Percentiles rank a stretch among this genome's conserved stretches.
These are phyloP conservation scores for Flexamia atlantica DNA, from an alignment of 2,888 invertebrate species.

Conservation along the genomic window DNA sequence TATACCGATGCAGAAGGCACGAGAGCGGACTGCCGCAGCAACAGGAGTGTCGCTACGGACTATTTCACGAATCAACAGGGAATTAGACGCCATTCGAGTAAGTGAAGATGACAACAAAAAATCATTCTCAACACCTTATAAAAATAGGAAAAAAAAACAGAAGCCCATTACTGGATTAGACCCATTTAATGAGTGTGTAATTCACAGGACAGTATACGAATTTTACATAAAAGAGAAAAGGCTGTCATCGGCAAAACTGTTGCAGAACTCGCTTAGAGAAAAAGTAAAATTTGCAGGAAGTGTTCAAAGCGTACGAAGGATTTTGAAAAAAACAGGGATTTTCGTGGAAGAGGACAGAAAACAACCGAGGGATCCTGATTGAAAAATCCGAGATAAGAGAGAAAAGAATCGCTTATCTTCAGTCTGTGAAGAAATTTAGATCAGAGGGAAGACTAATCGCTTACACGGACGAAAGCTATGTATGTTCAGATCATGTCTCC, in stretches of 20 bases:
- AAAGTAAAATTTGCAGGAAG: too few relatives aligned
- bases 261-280: not conserved
- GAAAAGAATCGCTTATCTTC: conserved; percentile 9
- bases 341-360: too few relatives aligned
- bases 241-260: conserved; percentile 36
- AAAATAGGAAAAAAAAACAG: conserved; percentile 29
- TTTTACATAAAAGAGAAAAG: conserved; percentile 53
- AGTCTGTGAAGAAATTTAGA: conserved; percentile 17
- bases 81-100: conserved; percentile 15
- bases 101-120: conserved; percentile 50
- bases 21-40: conserved; percentile 43
- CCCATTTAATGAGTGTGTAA: conserved; percentile 53
- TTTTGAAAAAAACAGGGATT: too few relatives aligned
- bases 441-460: not conserved
- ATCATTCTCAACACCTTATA: conserved; percentile 34
- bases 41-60: conserved; percentile 44
- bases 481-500: not conserved
- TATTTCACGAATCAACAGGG: conserved; percentile 37
- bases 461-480: conserved; percentile 25
- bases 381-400: conserved; percentile 36
- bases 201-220: conserved; percentile 33
- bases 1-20: conserved; percentile 29
- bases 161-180: conserved; percentile 45
- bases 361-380: conserved; percentile 43
- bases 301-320: too few relatives aligned